These are phyloP conservation scores for Nephrotoma flavescens DNA, from an alignment of 2,888 invertebrate genomes.

Conservation along the genomic window DNA sequence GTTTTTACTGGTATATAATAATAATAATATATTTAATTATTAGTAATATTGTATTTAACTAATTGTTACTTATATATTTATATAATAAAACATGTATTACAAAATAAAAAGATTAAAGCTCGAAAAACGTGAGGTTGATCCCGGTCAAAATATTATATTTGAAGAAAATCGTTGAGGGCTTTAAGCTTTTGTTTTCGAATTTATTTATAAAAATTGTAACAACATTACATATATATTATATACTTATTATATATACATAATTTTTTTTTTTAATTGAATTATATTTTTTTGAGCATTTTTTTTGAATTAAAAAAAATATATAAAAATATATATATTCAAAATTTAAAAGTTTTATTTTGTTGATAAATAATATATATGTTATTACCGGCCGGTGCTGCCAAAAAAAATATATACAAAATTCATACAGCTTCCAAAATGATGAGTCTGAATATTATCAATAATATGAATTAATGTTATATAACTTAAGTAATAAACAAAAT, in stretches of 20 bases:
- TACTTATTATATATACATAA: background rate
- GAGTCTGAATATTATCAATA: background rate
- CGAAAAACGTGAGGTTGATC: background rate
- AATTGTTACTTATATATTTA: background rate
- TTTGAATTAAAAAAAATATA: background rate
- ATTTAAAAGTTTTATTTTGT: background rate
- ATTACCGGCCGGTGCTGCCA: background rate
- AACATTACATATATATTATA: background rate
- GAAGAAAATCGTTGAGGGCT: background rate
- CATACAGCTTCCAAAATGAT: background rate
- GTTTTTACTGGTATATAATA: background rate
- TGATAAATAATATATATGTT: background rate
- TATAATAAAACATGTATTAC: background rate
- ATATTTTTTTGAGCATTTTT: background rate
- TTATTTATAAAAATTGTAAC: background rate
- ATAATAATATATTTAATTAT: background rate
- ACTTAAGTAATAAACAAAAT: background rate
- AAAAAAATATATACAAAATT: background rate
- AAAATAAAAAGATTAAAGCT: background rate
- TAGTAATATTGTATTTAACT: background rate
- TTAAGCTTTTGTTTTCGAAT: background rate
- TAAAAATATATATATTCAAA: background rate
- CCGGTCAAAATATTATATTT: background rate
- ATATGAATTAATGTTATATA: background rate
- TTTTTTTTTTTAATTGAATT: background rate